Evolutionary conservation across 1,140 invertebrate species (phyloP).

Genomic region (Vollenhovia emeryi): DNA sequence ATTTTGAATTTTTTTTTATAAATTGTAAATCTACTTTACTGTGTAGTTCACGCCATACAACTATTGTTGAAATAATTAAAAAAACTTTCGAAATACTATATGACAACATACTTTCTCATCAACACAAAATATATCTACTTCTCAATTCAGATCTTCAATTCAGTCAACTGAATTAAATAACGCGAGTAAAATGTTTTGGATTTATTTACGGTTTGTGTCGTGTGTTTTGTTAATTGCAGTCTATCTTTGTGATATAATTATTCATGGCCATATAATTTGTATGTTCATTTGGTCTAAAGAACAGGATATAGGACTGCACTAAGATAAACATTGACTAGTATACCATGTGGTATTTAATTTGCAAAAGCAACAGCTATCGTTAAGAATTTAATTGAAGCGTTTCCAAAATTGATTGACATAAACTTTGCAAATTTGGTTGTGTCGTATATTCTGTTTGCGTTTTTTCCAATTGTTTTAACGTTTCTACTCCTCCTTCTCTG

Average conservation of each 20-base stretch:
- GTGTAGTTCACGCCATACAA: not conserved
- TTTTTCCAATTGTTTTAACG: slow-evolving; percentile 84
- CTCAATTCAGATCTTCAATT: slow-evolving; percentile 72
- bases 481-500: slow-evolving; percentile 87
- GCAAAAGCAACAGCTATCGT: slow-evolving; percentile 67
- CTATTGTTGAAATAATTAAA: slow-evolving; percentile 18
- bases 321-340: slow-evolving; percentile 82
- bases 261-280: slow-evolving; percentile 58
- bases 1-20: slow-evolving; percentile 1
- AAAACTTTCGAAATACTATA: slow-evolving; percentile 37
- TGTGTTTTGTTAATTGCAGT: slow-evolving; percentile 31
- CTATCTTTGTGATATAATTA: slow-evolving; percentile 56
- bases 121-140: slow-evolving; percentile 34
- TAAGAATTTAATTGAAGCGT: slow-evolving; percentile 82
- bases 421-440: slow-evolving; percentile 81
- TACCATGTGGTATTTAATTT: slow-evolving; percentile 73
- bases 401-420: slow-evolving; percentile 84
- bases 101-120: not conserved
- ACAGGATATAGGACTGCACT: slow-evolving; percentile 68
- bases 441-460: slow-evolving; percentile 79
- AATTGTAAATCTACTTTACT: slow-evolving; percentile 7
- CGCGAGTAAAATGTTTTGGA: slow-evolving; percentile 47
- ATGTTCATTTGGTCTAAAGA: slow-evolving; percentile 71
- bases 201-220: slow-evolving; percentile 4
- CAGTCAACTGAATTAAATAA: slow-evolving; percentile 33